Evolutionary conservation across 2,113 vertebrate species (phyloP).

Genomic region (Rafetus swinhoei): DNA sequence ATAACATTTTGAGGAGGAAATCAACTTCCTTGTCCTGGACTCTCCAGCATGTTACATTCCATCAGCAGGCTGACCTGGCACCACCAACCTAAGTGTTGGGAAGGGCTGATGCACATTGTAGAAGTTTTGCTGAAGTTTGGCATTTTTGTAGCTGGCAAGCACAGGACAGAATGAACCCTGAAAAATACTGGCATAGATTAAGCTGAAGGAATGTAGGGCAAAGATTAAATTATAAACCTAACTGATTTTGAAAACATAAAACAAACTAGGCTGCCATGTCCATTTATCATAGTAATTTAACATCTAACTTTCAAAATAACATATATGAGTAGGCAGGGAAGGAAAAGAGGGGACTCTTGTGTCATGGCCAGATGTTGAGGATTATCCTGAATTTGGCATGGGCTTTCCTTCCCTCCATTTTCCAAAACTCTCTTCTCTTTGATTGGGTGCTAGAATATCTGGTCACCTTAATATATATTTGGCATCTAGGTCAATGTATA

Average conservation of each 20-base stretch:
- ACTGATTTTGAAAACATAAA: neutral
- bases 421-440: neutral
- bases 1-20: slow-evolving; percentile 27
- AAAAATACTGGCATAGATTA: slow-evolving; percentile 25
- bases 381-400: neutral
- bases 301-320: accelerated
- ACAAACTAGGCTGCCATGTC: neutral
- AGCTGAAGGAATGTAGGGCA: slow-evolving; percentile 27
- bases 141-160: neutral
- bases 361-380: accelerated
- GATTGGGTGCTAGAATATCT: neutral
- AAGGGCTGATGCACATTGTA: slow-evolving; percentile 1
- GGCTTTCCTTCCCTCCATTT: neutral
- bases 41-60: slow-evolving; percentile 14
- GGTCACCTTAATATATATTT: neutral
- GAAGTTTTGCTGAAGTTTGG: neutral
- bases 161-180: slow-evolving; percentile 14
- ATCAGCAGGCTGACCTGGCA: neutral
- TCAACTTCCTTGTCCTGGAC: neutral
- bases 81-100: neutral
- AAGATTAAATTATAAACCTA: neutral
- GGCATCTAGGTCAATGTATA: neutral
- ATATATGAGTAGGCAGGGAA: neutral
- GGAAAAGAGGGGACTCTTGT: neutral
- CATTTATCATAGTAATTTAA: accelerated